Evolutionary conservation across 2,888 invertebrate species (phyloP).

Genomic region (Lypha dubia): DNA sequence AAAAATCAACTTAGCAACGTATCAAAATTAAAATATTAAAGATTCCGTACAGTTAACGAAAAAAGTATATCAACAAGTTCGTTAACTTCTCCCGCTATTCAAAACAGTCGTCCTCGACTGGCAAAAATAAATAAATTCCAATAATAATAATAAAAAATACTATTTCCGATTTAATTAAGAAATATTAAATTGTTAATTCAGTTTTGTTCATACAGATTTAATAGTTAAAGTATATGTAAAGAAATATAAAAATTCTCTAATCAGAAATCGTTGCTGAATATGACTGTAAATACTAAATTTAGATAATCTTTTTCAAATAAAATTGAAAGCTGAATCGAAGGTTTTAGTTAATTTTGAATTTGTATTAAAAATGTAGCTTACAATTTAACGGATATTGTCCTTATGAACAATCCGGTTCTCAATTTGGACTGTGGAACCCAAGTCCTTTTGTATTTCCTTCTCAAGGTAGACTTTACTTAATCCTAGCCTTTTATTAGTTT

Average conservation of each 20-base stretch:
- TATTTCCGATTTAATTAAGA: background rate
- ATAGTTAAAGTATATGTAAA: background rate
- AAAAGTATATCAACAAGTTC: background rate
- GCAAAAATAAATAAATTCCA: background rate
- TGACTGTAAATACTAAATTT: background rate
- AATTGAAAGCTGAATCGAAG: background rate
- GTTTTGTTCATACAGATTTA: background rate
- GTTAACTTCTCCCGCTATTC: background rate
- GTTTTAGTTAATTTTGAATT: background rate
- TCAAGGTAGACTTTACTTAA: conserved; percentile 37
- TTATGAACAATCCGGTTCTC: background rate
- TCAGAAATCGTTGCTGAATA: background rate
- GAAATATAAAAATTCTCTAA: background rate
- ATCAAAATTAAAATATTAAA: no score
- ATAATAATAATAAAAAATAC: background rate
- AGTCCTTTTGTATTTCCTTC: no score
- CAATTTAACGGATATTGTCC: conserved; percentile 19
- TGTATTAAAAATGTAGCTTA: background rate
- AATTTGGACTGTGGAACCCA: conserved; percentile 28
- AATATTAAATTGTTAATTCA: background rate
- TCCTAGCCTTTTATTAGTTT: conserved; percentile 15
- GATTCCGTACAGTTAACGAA: no score
- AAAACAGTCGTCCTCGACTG: conserved; percentile 3
- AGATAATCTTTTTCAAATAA: background rate
- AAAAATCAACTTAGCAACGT: no score